Conservation (phyloP, 2,797 vertebrate species). For the Manis crassicaudata region DNA sequence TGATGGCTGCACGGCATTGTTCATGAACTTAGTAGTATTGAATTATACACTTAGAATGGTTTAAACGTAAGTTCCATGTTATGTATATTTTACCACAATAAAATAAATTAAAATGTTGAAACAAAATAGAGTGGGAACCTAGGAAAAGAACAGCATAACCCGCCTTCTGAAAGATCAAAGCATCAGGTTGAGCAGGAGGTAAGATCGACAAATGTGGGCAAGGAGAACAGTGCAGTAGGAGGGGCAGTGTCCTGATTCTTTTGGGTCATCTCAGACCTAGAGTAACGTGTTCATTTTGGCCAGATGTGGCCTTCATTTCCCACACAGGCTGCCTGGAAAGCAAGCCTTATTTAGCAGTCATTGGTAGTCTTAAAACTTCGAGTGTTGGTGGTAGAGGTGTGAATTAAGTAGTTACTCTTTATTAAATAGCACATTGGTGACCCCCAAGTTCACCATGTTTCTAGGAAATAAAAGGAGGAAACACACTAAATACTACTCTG, state of each 20-base stretch:
- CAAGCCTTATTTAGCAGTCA: not conserved
- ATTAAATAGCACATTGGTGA: not conserved
- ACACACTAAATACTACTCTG: not conserved
- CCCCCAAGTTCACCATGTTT: not conserved
- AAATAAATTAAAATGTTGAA: conserved; percentile 25
- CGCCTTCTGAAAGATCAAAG: not conserved
- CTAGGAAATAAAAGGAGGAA: conserved; percentile 46
- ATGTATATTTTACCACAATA: not conserved
- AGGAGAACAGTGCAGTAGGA: too few species aligned
- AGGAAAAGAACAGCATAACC: not conserved
- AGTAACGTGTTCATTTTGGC: not conserved
- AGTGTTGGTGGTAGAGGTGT: conserved; percentile 11
- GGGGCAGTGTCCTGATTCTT: not conserved
- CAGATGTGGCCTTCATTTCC: not conserved
- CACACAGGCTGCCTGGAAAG: not conserved
- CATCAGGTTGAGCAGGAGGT: not conserved
- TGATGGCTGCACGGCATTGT: not conserved
- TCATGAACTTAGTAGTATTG: not conserved
- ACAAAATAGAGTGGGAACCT: not conserved
- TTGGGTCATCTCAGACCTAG: not conserved
- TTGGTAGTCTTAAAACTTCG: not conserved
- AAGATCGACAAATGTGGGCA: not conserved
- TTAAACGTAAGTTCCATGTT: not conserved
- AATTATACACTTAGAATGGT: not conserved
- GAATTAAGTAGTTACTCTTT: not conserved